Evolutionary conservation across 2,888 invertebrate species (phyloP), one percentile per base, ranked within the genome.

Genomic region (Nomada lathburiana): DNA sequence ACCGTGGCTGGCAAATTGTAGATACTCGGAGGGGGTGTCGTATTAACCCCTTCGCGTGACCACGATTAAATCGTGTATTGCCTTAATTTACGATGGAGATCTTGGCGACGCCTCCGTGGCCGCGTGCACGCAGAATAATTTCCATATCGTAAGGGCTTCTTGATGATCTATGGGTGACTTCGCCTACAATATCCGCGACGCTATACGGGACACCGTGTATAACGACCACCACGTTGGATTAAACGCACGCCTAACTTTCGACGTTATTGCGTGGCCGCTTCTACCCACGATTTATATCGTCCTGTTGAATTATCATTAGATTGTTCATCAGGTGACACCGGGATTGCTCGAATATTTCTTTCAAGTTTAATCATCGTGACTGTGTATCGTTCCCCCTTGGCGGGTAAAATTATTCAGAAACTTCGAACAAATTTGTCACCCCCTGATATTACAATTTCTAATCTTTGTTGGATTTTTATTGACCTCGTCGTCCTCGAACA

Each of bases 81-180:
- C 83, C 69, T 82, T 89, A 90, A 92, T 92, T 92, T 92, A 92
- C 89, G 86, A 83, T 82, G 89, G 87, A 91, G 92, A 92, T 91
- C 89, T 92, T 88, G 76, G 71, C 83, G 85, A 80, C 88, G 68
- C 86, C 87, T 86, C 81, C 36, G 72, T 72, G 77, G 70, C 80
- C 83, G 82, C 86, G 85, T 85, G 86, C 88, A 87, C 88, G 88
- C 85, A 81, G 90, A 91, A 92, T 92, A 90, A 92, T 92, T 92
- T 92, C 90, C 92, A 92, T 92, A 92, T 91, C 89, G 90, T 90
- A 89, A 91, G 90, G 89, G 90, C 88, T 85, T 85, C 88, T 77
- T 36, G 65, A 81, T 92, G 91, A 92, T 92, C 91, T 92, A 92
- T 90, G 91, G 89, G 78, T 84, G 86, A 87, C 88, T 90, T 90